phyloP scores from a whole-genome alignment of 2,888 invertebrate genomes.

The Cheilosia pagana region DNA sequence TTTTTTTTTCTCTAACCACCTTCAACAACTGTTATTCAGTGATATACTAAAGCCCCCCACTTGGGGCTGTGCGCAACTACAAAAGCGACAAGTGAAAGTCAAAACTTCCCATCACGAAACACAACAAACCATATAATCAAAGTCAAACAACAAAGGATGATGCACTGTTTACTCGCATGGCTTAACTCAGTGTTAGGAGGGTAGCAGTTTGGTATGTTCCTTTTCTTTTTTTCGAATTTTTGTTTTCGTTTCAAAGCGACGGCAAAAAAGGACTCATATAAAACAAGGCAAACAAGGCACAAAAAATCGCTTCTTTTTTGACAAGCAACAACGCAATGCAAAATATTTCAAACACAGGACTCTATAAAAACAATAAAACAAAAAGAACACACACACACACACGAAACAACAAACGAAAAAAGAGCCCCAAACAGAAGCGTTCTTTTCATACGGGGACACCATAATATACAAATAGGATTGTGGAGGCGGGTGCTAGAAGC shows the following conservation, averaged over 20 bases:
- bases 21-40: constrained; percentile 5
- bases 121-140: constrained; percentile 63
- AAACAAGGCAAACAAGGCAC: constrained; percentile 35
- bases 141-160: constrained; percentile 68
- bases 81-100: constrained; percentile 15
- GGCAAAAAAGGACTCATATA: constrained; percentile 19
- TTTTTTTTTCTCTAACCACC: constrained; percentile 11
- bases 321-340: constrained; percentile 51
- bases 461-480: constrained; percentile 36
- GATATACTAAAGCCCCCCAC: constrained; percentile 28
- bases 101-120: constrained; percentile 10
- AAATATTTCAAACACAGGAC: constrained; percentile 52
- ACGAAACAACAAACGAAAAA: constrained; percentile 13
- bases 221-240: constrained; percentile 4
- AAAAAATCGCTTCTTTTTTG: constrained; percentile 38
- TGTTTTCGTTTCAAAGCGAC: not conserved
- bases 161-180: constrained; percentile 43
- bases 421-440: constrained; percentile 22
- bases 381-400: not conserved
- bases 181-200: constrained; percentile 42
- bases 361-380: constrained; percentile 19
- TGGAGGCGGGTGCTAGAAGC: not conserved
- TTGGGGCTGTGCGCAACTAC: not conserved
- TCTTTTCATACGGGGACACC: constrained; percentile 27
- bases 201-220: constrained; percentile 35